phyloP scores from a whole-genome alignment of 64 coral and sea anemone species.

The Platygyra sinensis region DNA sequence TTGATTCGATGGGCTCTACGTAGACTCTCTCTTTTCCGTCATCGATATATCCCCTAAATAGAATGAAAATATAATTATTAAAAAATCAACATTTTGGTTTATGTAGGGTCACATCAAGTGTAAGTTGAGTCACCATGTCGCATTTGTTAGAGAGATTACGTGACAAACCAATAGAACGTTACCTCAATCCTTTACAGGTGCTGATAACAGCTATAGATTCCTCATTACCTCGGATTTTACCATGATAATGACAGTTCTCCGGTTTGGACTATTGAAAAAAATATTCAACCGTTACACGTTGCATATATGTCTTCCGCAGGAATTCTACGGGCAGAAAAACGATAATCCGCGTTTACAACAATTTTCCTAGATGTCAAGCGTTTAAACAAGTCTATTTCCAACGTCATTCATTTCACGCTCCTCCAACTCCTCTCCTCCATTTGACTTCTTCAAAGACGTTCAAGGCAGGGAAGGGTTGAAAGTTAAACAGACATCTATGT shows the following conservation, averaged over 20 bases:
- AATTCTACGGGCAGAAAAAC: not conserved
- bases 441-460: too few relatives aligned
- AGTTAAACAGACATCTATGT: too few relatives aligned
- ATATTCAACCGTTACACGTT: not conserved
- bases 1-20: not conserved
- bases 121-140: too few relatives aligned
- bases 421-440: too few relatives aligned
- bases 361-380: too few relatives aligned
- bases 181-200: slow-evolving; percentile 48
- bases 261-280: not conserved
- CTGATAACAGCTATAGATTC: slow-evolving; percentile 23
- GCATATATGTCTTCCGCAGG: not conserved
- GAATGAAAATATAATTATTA: not conserved
- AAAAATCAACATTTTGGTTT: too few relatives aligned
- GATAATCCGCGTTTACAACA: too few relatives aligned
- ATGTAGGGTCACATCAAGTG: too few relatives aligned
- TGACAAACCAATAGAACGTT: not conserved
- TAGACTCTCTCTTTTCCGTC: not conserved
- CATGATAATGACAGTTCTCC: slow-evolving; percentile 33
- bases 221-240: slow-evolving; percentile 1
- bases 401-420: too few relatives aligned
- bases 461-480: too few relatives aligned
- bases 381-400: too few relatives aligned
- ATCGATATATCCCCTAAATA: slow-evolving; percentile 28
- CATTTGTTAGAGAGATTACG: too few relatives aligned